phyloP scores from a whole-genome alignment of 2,113 vertebrate genomes.

The Leptodactylus fuscus region DNA sequence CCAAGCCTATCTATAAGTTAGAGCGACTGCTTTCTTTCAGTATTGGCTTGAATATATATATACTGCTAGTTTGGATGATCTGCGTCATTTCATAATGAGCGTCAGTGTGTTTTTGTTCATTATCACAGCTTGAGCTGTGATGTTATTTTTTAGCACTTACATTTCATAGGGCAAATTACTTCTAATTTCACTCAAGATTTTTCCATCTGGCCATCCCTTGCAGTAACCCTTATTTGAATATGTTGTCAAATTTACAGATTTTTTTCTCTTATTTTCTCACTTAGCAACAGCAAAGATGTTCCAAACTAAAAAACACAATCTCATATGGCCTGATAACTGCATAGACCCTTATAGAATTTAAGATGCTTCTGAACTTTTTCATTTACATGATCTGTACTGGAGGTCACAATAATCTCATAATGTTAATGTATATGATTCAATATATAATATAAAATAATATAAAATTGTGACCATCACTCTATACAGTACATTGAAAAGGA shows the following conservation, averaged over 20 bases:
- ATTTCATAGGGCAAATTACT: conserved; percentile 41
- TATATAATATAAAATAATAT: too few relatives aligned
- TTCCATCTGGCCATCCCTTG: conserved; percentile 43
- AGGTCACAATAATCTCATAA: too few relatives aligned
- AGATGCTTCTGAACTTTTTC: too few relatives aligned
- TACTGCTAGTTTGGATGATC: conserved; percentile 41
- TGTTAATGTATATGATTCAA: too few relatives aligned
- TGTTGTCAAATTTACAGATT: neutral
- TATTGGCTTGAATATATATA: conserved; percentile 45
- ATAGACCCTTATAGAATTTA: too few relatives aligned
- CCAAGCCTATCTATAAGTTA: conserved; percentile 45
- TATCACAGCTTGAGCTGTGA: conserved; percentile 35
- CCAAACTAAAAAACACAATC: neutral
- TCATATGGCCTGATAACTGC: neutral
- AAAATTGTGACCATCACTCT: too few relatives aligned
- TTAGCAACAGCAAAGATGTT: neutral
- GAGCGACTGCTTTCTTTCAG: conserved; percentile 33
- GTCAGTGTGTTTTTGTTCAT: conserved; percentile 51
- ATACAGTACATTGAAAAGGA: too few relatives aligned
- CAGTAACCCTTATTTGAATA: conserved; percentile 40
- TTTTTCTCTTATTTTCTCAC: neutral
- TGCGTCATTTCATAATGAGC: conserved; percentile 28
- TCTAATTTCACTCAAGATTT: conserved; percentile 29
- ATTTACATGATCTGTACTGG: too few relatives aligned
- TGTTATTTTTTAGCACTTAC: conserved; percentile 37